Base-by-base conservation (phyloP, 1,140 invertebrate genomes). In the Bombus balteatus region DNA sequence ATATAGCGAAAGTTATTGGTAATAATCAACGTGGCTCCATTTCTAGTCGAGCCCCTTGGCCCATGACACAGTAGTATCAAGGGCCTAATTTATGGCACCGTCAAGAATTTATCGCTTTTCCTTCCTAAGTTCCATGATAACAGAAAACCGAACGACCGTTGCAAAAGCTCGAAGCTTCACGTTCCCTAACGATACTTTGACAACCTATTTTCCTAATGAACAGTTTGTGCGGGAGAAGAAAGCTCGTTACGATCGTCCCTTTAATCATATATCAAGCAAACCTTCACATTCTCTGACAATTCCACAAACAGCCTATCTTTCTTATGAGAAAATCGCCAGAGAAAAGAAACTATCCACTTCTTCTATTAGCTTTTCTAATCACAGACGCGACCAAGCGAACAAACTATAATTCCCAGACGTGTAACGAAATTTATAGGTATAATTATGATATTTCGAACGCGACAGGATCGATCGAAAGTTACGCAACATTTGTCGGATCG, bases 341-440 rank as follows among this genome's bases (percentile, higher is more conserved):
- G 5, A 8, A 6, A 37, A n/a, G 28, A 32, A 43, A 18, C 9
- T 25, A 53, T 22, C 41, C 9, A 5, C 43, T 47, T 47, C 15
- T 47, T 15, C 43, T 47, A 47, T 15, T 47, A 32, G 32, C 34
- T 41, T 65, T 41, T 72, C 59, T 86, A 86, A 86, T 88, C 86
- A 88, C 81, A 87, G 62, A 83, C n/a, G 34, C 59, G 32, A n/a
- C 34, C 59, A 41, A 25, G n/a, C 13, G 70, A 79, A 68, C 65
- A 62, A 43, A 25, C 28, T 71, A 88, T 83, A 83, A 83, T 43
- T 43, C 37, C 13, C 22, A 8, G 18, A 22, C 47, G 47, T 39
- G n/a, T 32, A 76, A 12, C 68, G 53, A 77, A 82, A 89, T 91
- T 91, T 86, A 88, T 84, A 83, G 57, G 62, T 39, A 81, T 89